Percentiles rank a stretch among this genome's conserved stretches.
Conservation (phyloP, 2,113 vertebrate genomes). For the Trichomycterus rosablanca region DNA sequence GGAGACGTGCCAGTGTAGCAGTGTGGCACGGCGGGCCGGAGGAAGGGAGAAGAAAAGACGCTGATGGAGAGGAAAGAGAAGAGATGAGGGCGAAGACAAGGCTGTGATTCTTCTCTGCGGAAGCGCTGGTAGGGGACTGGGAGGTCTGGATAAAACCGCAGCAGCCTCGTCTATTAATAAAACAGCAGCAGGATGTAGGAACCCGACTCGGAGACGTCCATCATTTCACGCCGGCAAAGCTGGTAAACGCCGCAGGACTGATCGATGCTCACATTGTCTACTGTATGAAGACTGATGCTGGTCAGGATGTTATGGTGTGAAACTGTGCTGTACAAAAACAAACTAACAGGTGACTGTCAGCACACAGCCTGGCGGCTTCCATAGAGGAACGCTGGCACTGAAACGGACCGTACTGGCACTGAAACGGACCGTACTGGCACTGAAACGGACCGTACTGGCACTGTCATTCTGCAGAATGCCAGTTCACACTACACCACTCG, state of each 20-base stretch:
- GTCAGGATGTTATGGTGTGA: too few relatives aligned
- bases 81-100: conserved; percentile 21
- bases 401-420: too few relatives aligned
- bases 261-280: not conserved
- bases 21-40: conserved; percentile 21
- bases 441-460: too few relatives aligned
- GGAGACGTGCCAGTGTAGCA: conserved; percentile 22
- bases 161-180: conserved; percentile 19
- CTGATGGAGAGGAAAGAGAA: conserved; percentile 35
- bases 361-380: too few relatives aligned
- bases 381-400: too few relatives aligned
- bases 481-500: too few relatives aligned
- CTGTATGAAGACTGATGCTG: too few relatives aligned
- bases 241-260: conserved; percentile 6
- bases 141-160: conserved; percentile 29
- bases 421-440: too few relatives aligned
- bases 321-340: not conserved
- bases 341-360: too few relatives aligned
- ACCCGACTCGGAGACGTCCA: conserved; percentile 20
- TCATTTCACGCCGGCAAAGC: not conserved
- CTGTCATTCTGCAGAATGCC: too few relatives aligned
- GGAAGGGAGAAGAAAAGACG: conserved; percentile 25
- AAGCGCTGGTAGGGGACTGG: conserved; percentile 17
- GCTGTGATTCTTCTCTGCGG: conserved; percentile 33
- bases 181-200: conserved; percentile 7